Evolutionary conservation across 1,140 invertebrate genomes (phyloP), one percentile per base, ranked within the genome.

Genomic region (Drosophila ercepeae): DNA sequence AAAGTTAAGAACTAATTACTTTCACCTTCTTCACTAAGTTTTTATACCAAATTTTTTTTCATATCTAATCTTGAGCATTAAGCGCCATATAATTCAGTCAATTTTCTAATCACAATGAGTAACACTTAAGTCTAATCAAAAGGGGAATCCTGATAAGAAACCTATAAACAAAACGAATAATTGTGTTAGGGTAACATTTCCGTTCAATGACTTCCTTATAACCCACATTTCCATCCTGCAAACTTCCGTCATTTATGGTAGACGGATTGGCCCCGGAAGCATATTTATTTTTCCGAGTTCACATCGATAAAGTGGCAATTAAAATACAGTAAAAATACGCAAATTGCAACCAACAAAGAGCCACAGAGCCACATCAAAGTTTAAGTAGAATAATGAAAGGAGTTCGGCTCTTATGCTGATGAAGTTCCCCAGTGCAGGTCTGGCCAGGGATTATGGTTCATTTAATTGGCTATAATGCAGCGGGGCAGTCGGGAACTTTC

Each of bases 301-400:
- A 42, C 65, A 77, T 65, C 60, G 76, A 86, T 76, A 73, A 76
- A 73, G 73, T 60, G 29, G 71, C 81, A 84, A 84, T 86, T 86
- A 76, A 84, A 81, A 73, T 74, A 61, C 57, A 57, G 58, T 55
- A 71, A 67, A 42, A 49, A 18, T 36, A 36, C 21, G 44, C 23
- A 54, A 54, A 18, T 14, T 19, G 45, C 8, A 39, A 9, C 18
- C 19, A 23, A 34, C 25, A 65, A 65, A 34, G 27, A 44, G 46
- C 27, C 7, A 53, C 42, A 60, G 13, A 39, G 51, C 72, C 59
- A 50, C 59, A 75, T 55, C 46, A 60, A 76, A 84, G 75, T 75
- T 83, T 42, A 53, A 78, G 78, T 73, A 49, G 50, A 41, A 39
- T 71, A 48, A 61, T 70, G 46, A 73, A 67, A 67, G 70, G 45